These are phyloP conservation scores for Catocala fraxini DNA, from an alignment of 2,888 invertebrate genomes.

Conservation along the genomic window DNA sequence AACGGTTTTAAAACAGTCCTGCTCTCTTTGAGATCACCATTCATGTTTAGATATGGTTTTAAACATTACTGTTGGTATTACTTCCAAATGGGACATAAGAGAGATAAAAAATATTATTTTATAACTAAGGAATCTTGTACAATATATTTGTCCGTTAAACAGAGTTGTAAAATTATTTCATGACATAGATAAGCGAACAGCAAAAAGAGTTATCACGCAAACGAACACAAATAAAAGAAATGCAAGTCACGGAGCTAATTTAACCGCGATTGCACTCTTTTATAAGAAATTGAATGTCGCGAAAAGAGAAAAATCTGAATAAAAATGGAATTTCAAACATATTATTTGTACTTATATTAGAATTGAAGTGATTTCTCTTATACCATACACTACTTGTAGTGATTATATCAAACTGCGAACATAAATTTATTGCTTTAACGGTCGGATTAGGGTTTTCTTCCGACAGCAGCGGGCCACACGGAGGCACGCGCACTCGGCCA, in stretches of 20 bases:
- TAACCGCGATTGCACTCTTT: constrained; percentile 27
- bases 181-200: constrained; percentile 24
- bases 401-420: constrained; percentile 19
- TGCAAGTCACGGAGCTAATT: constrained; percentile 53
- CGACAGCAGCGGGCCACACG: constrained; percentile 52
- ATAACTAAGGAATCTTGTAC: neutral
- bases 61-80: no score
- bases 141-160: neutral
- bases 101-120: no score
- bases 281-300: constrained; percentile 9
- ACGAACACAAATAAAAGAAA: constrained; percentile 52
- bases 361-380: constrained; percentile 4
- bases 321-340: neutral
- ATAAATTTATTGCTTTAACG: constrained; percentile 46
- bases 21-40: no score
- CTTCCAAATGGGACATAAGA: no score
- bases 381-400: constrained; percentile 17
- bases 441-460: constrained; percentile 64
- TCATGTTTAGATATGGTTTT: no score
- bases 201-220: constrained; percentile 29
- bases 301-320: neutral
- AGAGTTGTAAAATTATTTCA: constrained; percentile 4
- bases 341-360: neutral
- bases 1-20: no score
- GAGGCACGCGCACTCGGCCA: constrained; percentile 62